Percentiles rank a stretch among this genome's conserved stretches.
Evolutionary conservation across 2,797 vertebrate genomes (phyloP).

Genomic region (Bucorvus abyssinicus): DNA sequence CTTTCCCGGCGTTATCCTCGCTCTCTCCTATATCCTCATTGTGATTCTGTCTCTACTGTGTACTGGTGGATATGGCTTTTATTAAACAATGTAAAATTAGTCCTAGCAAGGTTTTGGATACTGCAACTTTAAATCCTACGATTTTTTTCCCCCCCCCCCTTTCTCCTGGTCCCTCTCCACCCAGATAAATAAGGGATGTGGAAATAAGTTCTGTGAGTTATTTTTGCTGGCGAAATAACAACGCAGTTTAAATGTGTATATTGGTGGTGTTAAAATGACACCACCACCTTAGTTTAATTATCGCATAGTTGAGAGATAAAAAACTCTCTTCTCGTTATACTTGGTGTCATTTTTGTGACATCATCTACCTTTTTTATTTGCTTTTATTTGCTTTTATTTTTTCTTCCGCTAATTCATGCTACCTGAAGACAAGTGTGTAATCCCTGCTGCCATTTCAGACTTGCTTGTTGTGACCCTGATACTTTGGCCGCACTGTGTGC

Average conservation of each 20-base stretch:
- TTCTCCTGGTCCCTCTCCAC: neutral
- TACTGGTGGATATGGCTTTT: slow-evolving; percentile 36
- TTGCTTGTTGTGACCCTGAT: neutral
- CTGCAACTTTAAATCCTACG: neutral
- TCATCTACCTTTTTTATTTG: neutral
- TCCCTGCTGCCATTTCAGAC: neutral
- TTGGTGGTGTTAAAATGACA: slow-evolving; percentile 21
- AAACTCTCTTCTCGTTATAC: neutral
- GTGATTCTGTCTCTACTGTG: slow-evolving; percentile 45
- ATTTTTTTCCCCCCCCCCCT: neutral
- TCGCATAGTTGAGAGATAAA: neutral
- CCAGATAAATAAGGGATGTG: neutral
- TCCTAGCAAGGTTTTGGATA: slow-evolving; percentile 20
- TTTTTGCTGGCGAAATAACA: slow-evolving; percentile 59
- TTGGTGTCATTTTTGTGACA: neutral
- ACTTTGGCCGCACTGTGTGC: rapidly evolving
- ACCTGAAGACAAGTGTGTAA: neutral
- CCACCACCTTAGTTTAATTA: neutral
- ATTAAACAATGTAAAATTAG: slow-evolving; percentile 47
- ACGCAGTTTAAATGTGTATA: slow-evolving; percentile 12
- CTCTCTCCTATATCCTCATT: slow-evolving; percentile 15
- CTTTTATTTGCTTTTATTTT: neutral
- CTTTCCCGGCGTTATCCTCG: slow-evolving; percentile 55
- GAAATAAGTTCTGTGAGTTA: slow-evolving; percentile 40
- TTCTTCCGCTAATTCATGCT: neutral